Percentiles rank a stretch among this genome's conserved stretches.
phyloP scores from a whole-genome alignment of 2,888 invertebrate genomes.

The Macrosiphum euphorbiae region DNA sequence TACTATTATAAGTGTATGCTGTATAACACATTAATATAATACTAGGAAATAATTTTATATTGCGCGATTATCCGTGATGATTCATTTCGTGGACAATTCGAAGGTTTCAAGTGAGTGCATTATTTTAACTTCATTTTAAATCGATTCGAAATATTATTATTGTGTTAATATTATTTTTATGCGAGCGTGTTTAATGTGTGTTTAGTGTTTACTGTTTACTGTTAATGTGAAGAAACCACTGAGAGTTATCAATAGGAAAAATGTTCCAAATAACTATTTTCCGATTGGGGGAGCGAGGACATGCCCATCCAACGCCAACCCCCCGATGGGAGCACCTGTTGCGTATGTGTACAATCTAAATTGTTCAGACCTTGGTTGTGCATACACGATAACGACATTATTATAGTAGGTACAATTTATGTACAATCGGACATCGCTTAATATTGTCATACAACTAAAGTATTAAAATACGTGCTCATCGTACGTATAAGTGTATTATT shows the following conservation, averaged over 20 bases:
- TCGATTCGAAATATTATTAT: neutral
- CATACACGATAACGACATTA: neutral
- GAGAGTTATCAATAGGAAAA: neutral
- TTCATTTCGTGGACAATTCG: neutral
- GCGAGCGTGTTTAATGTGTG: neutral
- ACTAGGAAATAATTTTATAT: slow-evolving; percentile 18
- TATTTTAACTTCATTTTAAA: neutral
- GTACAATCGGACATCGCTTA: neutral
- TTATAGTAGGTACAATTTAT: neutral
- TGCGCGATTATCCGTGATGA: neutral
- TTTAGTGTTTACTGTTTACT: neutral
- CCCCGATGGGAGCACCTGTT: neutral
- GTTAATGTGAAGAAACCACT: neutral
- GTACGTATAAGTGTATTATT: neutral
- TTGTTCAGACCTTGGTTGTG: neutral
- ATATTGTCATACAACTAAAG: neutral
- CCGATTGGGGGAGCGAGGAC: neutral
- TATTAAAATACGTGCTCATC: neutral
- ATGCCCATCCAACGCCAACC: neutral
- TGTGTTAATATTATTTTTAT: neutral
- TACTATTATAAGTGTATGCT: neutral
- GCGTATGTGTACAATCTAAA: neutral
- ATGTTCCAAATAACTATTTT: neutral
- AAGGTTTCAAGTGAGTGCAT: neutral
- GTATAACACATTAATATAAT: neutral